phyloP scores from a whole-genome alignment of 2,797 vertebrate species.

The Somateria mollissima region DNA sequence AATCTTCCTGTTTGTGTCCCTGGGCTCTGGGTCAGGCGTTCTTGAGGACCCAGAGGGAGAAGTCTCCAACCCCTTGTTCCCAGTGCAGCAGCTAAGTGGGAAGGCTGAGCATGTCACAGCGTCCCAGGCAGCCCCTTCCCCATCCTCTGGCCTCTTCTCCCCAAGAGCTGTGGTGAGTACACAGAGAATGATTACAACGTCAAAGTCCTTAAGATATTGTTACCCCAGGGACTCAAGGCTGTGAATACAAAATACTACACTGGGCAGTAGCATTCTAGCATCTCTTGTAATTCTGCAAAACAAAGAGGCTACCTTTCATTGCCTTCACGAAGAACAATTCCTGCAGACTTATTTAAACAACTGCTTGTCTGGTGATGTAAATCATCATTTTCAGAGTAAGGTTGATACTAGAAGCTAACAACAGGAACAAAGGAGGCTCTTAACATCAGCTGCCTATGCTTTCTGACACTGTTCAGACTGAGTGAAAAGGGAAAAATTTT shows the following conservation, averaged over 20 bases:
- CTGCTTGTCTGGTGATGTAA: slow-evolving; percentile 40
- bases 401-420: not conserved
- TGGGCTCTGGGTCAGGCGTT: not conserved
- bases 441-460: slow-evolving; percentile 18
- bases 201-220: not conserved
- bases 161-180: too few relatives aligned
- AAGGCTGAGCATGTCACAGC: not conserved
- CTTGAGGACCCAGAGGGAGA: not conserved
- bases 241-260: not conserved
- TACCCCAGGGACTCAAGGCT: not conserved
- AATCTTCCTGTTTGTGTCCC: not conserved
- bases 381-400: not conserved
- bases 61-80: not conserved
- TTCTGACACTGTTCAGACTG: slow-evolving; percentile 15
- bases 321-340: not conserved
- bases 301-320: not conserved
- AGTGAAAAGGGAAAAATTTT: slow-evolving; percentile 26
- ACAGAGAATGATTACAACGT: not conserved
- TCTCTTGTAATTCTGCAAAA: too few relatives aligned
- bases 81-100: not conserved
- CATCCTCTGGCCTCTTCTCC: not conserved
- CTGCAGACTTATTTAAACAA: slow-evolving; percentile 22
- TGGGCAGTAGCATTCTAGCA: not conserved
- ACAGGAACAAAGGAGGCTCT: not conserved
- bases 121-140: not conserved